Evolutionary conservation across 2,888 invertebrate species (phyloP), one percentile per base, ranked within the genome.

Genomic region (Cephalotes varians): DNA sequence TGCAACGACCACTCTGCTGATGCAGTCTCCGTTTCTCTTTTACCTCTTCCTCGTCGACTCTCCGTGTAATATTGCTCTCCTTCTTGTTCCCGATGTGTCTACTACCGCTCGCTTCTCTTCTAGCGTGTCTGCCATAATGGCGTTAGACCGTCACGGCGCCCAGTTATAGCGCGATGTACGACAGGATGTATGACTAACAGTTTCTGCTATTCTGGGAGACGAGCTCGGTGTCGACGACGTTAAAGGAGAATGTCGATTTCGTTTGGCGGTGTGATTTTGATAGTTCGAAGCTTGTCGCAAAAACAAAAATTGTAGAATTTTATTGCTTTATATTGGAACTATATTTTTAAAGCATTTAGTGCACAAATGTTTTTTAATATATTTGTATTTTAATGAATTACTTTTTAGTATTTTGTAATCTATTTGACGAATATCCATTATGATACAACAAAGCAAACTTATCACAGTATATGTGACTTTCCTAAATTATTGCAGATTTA

Each of bases 131-230:
- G 88, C 90, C 85, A 87, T 92, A 93, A 93, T 92, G 91, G 91
- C 90, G 89, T 89, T 86, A 88, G 89, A 81, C 86, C 90, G 90
- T 90, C 91, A 90, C 87, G 89, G 88, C 90, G 91, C 90, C 92
- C 92, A 90, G 89, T 93, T 93, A 93, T 93, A 93, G 92, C 90
- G 86, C 90, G 92, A 93, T 92, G 92, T 88, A 91, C 90, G 92
- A 92, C 93, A 92, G 93, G 93, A 93, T 93, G 93, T 93, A 92
- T 93, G 93, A 93, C 91, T 93, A 93, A 93, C 93, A 90, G 91
- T 89, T 81, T 85, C 84, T 85, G 92, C 92, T 94, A 94, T 94
- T 94, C 92, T 94, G 84, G 93, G 94, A 93, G 92, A 93, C 91
- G 88, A 90, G 86, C 86, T 69, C 73, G 62, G 85, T 76, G 62